Percentiles rank a stretch among this genome's conserved stretches.
These are phyloP conservation scores for Drosophila pachea DNA, from an alignment of 1,140 invertebrate species.

Conservation along the genomic window DNA sequence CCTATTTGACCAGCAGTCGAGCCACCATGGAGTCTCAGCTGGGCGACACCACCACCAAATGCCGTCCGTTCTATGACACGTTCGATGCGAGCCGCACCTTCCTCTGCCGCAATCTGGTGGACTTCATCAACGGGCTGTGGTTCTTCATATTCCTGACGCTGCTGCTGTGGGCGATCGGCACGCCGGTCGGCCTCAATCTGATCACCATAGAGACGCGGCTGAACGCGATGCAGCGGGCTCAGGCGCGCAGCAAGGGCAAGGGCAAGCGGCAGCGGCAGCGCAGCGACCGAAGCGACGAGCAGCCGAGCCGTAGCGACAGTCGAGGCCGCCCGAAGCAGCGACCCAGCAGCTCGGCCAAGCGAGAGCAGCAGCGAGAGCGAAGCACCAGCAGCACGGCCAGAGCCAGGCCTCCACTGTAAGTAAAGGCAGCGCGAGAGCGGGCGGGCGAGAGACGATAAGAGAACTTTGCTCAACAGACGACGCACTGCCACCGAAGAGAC, in stretches of 20 bases:
- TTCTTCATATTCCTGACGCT: constrained; percentile 79
- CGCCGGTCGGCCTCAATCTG: constrained; percentile 76
- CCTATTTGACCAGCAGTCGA: constrained; percentile 84
- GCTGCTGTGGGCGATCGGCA: constrained; percentile 77
- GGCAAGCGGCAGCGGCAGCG: constrained; percentile 24
- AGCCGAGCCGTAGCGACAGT: constrained; percentile 27
- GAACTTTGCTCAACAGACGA: constrained; percentile 32
- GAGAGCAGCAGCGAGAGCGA: constrained; percentile 55
- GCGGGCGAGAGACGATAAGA: background rate
- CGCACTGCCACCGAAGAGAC: constrained; percentile 75
- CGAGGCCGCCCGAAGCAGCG: constrained; percentile 46
- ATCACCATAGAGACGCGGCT: constrained; percentile 67
- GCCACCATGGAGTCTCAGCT: constrained; percentile 83
- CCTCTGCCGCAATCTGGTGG: constrained; percentile 85
- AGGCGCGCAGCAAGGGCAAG: constrained; percentile 53
- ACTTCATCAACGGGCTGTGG: constrained; percentile 84
- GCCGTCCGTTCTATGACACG: constrained; percentile 86
- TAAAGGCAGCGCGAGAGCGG: background rate
- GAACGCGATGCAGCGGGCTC: constrained; percentile 56
- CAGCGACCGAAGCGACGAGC: constrained; percentile 16
- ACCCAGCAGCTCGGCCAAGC: constrained; percentile 49
- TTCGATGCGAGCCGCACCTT: constrained; percentile 83
- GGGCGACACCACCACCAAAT: constrained; percentile 83
- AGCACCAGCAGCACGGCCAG: constrained; percentile 65
- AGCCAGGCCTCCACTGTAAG: constrained; percentile 62